These are phyloP conservation scores for Phalacrocorax brasilianus DNA, from an alignment of 2,113 vertebrate species.

Conservation along the genomic window DNA sequence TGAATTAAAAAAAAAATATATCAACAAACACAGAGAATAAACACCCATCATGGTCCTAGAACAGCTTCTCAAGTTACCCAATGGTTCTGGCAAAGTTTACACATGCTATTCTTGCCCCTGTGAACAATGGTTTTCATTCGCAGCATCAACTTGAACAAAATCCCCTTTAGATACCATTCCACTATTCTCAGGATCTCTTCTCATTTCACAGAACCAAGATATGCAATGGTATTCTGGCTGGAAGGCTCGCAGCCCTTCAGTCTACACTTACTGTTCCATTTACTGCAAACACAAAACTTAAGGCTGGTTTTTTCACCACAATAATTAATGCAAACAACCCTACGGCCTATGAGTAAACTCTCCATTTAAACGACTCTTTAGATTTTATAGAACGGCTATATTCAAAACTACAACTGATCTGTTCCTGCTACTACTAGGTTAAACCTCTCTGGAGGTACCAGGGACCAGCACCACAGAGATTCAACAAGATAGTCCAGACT, in stretches of 20 bases:
- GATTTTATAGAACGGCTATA: background rate
- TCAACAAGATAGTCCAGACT: background rate
- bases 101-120: background rate
- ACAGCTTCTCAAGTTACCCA: background rate
- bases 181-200: background rate
- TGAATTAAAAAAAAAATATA: background rate
- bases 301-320: background rate
- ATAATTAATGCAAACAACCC: constrained; percentile 6
- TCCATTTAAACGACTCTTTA: background rate
- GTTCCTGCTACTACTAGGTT: background rate
- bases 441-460: background rate
- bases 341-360: background rate
- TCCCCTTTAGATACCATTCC: background rate
- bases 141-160: background rate
- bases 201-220: background rate
- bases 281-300: background rate
- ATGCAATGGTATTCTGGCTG: background rate
- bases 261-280: background rate
- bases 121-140: background rate
- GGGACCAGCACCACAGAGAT: background rate
- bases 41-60: background rate
- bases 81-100: background rate
- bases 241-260: background rate
- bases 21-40: background rate
- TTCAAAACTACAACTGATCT: background rate